Evolutionary conservation across 1,140 invertebrate species (phyloP).

Genomic region (Phenacoccus solenopsis): DNA sequence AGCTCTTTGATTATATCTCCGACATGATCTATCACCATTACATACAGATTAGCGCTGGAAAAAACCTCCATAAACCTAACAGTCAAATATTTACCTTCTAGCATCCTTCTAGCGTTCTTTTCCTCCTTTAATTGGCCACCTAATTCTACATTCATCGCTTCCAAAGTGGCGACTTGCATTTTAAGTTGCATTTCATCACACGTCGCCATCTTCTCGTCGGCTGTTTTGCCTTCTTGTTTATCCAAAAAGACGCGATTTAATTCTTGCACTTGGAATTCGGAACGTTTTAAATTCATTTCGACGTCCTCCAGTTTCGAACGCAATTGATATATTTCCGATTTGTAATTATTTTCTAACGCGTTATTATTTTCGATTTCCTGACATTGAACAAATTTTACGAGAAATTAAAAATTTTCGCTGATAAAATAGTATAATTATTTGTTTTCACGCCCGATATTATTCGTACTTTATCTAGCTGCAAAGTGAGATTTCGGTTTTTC

Average conservation of each 20-base stretch:
- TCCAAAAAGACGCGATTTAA: not conserved
- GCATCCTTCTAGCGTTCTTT: slow-evolving; percentile 1
- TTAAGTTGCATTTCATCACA: not conserved
- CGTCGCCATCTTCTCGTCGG: not conserved
- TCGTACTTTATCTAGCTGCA: not conserved
- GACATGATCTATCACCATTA: slow-evolving; percentile 35
- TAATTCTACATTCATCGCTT: not conserved
- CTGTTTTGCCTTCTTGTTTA: not conserved
- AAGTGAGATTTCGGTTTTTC: not conserved
- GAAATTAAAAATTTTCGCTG: not conserved
- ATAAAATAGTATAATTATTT: not conserved
- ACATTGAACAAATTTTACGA: too few species aligned
- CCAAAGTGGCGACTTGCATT: not conserved
- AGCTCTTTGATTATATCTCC: slow-evolving; percentile 38
- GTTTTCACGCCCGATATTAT: not conserved
- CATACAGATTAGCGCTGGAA: too few species aligned
- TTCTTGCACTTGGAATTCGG: not conserved
- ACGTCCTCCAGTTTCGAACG: not conserved
- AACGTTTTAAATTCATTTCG: not conserved
- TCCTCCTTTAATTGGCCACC: not conserved
- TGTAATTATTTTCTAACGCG: not conserved
- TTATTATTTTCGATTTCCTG: not conserved
- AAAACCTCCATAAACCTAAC: too few species aligned
- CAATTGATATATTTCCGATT: slow-evolving; percentile 5
- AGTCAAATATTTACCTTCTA: slow-evolving; percentile 2